These are phyloP conservation scores for Hyles euphorbiae DNA, from an alignment of 1,140 invertebrate genomes.

Conservation along the genomic window DNA sequence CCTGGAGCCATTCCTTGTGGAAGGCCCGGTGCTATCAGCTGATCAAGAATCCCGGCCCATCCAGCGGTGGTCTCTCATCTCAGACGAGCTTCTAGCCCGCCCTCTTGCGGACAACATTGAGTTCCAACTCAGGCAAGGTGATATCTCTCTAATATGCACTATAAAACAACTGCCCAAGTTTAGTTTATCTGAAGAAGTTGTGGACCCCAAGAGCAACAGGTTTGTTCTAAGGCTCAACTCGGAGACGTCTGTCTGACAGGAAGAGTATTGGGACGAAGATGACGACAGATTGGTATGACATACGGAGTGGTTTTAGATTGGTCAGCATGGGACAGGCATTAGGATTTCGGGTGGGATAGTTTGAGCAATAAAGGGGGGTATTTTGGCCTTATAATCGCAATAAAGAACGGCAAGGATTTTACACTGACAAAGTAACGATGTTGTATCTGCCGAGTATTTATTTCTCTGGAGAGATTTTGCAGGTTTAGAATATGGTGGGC, in stretches of 20 bases:
- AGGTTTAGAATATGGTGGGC: no score
- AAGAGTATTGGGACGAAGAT: slow-evolving; percentile 40
- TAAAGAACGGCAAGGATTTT: no score
- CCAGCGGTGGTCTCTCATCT: slow-evolving; percentile 95
- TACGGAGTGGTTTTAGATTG: slow-evolving; percentile 29
- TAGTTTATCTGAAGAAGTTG: slow-evolving; percentile 94
- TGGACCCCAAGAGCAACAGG: slow-evolving; percentile 96
- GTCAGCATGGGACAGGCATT: no score
- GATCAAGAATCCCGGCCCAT: slow-evolving; percentile 85
- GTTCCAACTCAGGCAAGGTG: slow-evolving; percentile 95
- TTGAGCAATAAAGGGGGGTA: no score
- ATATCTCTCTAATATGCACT: slow-evolving; percentile 92
- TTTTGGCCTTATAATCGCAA: no score
- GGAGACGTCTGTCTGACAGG: slow-evolving; percentile 94
- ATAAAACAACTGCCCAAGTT: slow-evolving; percentile 93
- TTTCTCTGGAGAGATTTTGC: no score
- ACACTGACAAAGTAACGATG: no score
- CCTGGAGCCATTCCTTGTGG: slow-evolving; percentile 90
- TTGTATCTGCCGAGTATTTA: no score
- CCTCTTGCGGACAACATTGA: slow-evolving; percentile 86
- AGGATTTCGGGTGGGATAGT: no score
- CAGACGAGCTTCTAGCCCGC: slow-evolving; percentile 91
- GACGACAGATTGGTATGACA: slow-evolving; percentile 59
- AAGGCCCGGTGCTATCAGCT: slow-evolving; percentile 86
- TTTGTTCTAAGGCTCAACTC: slow-evolving; percentile 96